Evolutionary conservation across 2,797 vertebrate genomes (phyloP).

Genomic region (Ambastaia sidthimunki): DNA sequence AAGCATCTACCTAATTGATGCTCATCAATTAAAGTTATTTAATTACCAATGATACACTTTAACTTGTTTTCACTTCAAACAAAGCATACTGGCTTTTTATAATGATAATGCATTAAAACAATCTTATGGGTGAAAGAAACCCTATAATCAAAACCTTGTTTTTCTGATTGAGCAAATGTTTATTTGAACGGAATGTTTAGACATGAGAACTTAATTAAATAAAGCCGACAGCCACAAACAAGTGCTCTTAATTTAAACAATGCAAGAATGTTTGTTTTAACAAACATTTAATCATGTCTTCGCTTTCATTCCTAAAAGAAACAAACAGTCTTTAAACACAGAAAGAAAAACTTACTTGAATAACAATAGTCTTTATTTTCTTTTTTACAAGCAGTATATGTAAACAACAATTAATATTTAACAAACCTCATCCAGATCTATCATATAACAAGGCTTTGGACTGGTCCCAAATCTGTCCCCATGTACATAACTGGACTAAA

Average conservation of each 20-base stretch:
- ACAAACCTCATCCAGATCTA: background rate
- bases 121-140: background rate
- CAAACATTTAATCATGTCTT: background rate
- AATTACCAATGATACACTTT: background rate
- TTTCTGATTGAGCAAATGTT: slow-evolving; percentile 15
- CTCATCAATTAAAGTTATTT: too few species aligned
- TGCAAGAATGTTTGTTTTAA: background rate
- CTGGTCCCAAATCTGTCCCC: background rate
- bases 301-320: background rate
- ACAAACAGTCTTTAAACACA: background rate
- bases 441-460: slow-evolving; percentile 6
- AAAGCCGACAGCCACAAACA: background rate
- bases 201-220: slow-evolving; percentile 4
- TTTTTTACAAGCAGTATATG: background rate
- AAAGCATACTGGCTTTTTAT: background rate
- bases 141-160: background rate
- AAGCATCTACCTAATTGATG: too few species aligned
- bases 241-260: background rate
- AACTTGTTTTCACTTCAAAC: background rate
- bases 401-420: background rate
- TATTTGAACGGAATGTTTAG: background rate
- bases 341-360: background rate
- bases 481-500: background rate
- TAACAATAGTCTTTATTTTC: background rate
- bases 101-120: background rate